These are phyloP conservation scores for Agapornis canus DNA, from an alignment of 2,797 vertebrate genomes.

Conservation along the genomic window DNA sequence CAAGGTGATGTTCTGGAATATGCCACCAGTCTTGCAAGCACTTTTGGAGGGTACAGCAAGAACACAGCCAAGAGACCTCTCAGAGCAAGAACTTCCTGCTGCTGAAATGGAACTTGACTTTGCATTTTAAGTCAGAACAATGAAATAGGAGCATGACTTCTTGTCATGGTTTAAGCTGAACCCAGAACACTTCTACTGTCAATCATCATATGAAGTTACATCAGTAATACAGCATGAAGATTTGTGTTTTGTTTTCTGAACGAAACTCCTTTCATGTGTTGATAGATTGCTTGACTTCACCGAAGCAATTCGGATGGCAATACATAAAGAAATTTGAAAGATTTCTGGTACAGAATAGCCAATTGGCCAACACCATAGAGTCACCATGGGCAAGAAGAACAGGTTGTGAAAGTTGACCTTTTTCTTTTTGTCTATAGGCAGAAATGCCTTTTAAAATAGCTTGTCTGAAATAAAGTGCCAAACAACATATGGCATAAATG, in stretches of 20 bases:
- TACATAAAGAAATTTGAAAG: not conserved
- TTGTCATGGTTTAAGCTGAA: not conserved
- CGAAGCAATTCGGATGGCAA: not conserved
- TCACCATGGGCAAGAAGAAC: not conserved
- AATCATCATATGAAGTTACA: not conserved
- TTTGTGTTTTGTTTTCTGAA: not conserved
- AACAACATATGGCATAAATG: not conserved
- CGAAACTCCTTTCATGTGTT: not conserved
- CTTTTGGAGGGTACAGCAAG: rapidly evolving
- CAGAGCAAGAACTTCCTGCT: not conserved
- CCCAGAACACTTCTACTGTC: not conserved
- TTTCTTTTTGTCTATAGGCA: not conserved
- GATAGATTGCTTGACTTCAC: not conserved
- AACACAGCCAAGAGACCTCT: not conserved
- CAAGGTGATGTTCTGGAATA: not conserved
- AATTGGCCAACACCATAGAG: not conserved
- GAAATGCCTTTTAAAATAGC: not conserved
- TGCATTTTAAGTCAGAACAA: not conserved
- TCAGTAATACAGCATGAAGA: not conserved
- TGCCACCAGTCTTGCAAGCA: rapidly evolving
- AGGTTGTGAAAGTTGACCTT: not conserved
- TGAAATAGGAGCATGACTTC: not conserved
- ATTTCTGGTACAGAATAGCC: not conserved
- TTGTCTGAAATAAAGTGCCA: not conserved
- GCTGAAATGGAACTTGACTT: not conserved